These are phyloP conservation scores for Talpa occidentalis DNA, from an alignment of 2,113 vertebrate species.

Conservation along the genomic window DNA sequence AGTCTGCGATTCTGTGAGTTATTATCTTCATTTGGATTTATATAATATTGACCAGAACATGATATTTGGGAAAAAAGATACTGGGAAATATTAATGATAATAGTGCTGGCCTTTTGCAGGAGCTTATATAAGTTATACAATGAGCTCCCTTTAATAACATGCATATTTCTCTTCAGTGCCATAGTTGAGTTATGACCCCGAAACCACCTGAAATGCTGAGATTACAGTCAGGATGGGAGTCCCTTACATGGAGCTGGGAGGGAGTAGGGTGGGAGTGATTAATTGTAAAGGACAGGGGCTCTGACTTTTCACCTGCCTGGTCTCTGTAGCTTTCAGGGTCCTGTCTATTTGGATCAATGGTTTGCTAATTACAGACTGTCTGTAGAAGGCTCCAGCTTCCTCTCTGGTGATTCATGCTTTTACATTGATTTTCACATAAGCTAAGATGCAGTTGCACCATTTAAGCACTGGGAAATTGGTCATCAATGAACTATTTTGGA, in stretches of 20 bases:
- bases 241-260: neutral
- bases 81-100: constrained; percentile 41
- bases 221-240: constrained; percentile 29
- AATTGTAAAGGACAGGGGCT: constrained; percentile 70
- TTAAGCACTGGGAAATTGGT: constrained; percentile 87
- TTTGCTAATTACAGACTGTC: constrained; percentile 86
- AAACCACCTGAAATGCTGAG: constrained; percentile 37
- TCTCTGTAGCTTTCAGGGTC: constrained; percentile 74
- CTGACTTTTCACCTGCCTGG: constrained; percentile 67
- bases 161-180: neutral
- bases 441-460: constrained; percentile 84
- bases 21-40: constrained; percentile 40
- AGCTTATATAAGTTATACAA: neutral
- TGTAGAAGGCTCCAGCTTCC: constrained; percentile 80
- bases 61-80: neutral
- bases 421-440: constrained; percentile 88
- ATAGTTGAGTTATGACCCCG: neutral
- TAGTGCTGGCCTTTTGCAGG: neutral
- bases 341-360: constrained; percentile 83
- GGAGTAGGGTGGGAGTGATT: constrained; percentile 65
- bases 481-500: constrained; percentile 87
- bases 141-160: neutral
- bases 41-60: constrained; percentile 35
- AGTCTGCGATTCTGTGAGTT: constrained; percentile 50
- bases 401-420: constrained; percentile 86